Base-by-base conservation (phyloP, 2,797 vertebrate genomes). In the Falco peregrinus region DNA sequence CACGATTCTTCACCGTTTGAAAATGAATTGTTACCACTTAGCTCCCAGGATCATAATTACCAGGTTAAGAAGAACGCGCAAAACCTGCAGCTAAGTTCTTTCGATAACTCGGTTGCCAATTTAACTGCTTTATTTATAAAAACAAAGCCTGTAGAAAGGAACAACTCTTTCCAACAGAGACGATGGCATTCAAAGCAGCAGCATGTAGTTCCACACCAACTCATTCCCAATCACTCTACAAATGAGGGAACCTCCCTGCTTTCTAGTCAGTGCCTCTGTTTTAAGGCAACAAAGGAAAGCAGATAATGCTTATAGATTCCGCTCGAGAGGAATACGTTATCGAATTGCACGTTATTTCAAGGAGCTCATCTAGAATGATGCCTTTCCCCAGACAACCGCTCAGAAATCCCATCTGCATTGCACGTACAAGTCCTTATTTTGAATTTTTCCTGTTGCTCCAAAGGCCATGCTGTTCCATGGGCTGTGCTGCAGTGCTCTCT, bases 401-500 rank as follows among this genome's bases (percentile, higher is more conserved):
- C 56, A 3, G 64, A 39, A 91, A 69, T 29, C 51, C 53, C 92
- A 5, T 15, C 33, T 19, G 60, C 22, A 2, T 2, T 20, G 3
- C 35, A 84, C 43, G 2, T 13, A 7, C 2, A 71, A 63, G 37
- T 25, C 56, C 65, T 16, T 4, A 0, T 13, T 11, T 2, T 3
- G 15, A 16, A 43, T 16, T 43, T 8, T 11, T 4, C 3, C 12
- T 6, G 6, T 2, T 9, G 43, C 37, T 71, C 47, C 64, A 0
- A 3, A 17, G 78, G 2, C 43, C 13, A 0, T 0, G 57, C 0
- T 4, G 45, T 10, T 25, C 6, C 73, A 73, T 73, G 0, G 92
- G 82, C 87, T 96, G 96, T 95, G 87, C 91, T 95, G 88, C 95
- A 93, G 64, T 97, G 97, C 97, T 96, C 96, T 94, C 95, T 97